Evolutionary conservation across 2,888 invertebrate species (phyloP).

Genomic region (Drosophila peninsularis): DNA sequence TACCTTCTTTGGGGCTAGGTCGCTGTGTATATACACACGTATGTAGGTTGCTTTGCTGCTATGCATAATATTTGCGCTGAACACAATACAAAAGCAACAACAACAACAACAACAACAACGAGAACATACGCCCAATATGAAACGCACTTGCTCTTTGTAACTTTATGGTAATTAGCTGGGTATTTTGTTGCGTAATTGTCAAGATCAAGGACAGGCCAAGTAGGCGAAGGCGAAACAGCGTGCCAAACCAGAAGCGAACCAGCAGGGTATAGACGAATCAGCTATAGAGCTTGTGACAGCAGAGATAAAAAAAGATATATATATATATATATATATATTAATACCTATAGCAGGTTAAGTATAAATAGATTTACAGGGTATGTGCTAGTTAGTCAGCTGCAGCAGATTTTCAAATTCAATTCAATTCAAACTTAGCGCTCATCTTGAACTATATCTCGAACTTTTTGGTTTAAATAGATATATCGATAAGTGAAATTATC

Average conservation of each 20-base stretch:
- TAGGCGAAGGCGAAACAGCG: constrained; percentile 43
- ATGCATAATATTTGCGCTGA: constrained; percentile 50
- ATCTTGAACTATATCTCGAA: no score
- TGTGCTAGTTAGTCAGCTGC: background rate
- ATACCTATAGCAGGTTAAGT: background rate
- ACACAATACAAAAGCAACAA: constrained; percentile 23
- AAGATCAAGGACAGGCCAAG: constrained; percentile 70
- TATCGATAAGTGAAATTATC: background rate
- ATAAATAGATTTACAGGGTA: background rate
- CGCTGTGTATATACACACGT: constrained; percentile 11
- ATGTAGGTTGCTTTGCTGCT: constrained; percentile 49
- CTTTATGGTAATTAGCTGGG: constrained; percentile 70
- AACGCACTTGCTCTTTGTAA: constrained; percentile 55
- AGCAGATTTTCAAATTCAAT: no score
- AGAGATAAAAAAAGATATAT: background rate
- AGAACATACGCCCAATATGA: constrained; percentile 46
- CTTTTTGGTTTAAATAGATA: no score
- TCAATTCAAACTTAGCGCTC: no score
- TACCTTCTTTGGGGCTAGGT: constrained; percentile 45
- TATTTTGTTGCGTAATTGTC: constrained; percentile 66
- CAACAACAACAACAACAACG: constrained; percentile 13
- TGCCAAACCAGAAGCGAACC: constrained; percentile 36
- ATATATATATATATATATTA: no score
- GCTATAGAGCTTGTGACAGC: background rate
- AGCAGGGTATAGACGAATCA: background rate